Evolutionary conservation across 2,797 vertebrate genomes (phyloP).

Genomic region (Molossus alvarezi): DNA sequence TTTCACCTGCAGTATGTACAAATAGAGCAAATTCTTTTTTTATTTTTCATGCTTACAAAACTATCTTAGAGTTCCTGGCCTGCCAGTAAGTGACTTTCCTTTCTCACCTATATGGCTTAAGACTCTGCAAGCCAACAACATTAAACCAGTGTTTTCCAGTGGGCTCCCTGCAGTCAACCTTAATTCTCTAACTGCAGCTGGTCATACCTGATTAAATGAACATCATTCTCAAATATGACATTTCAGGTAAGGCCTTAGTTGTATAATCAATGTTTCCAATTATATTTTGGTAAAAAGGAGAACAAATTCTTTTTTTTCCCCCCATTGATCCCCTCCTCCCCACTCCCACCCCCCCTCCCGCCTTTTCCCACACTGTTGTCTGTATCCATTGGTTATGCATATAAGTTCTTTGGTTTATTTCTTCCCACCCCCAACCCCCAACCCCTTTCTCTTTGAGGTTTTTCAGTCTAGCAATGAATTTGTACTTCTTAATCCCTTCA

Average conservation of each 20-base stretch:
- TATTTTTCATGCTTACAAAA: not conserved
- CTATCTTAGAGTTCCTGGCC: not conserved
- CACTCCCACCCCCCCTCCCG: too few relatives aligned
- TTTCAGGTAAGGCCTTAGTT: not conserved
- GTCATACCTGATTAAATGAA: not conserved
- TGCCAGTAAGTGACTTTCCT: not conserved
- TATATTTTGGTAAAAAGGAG: not conserved
- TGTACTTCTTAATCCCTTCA: too few relatives aligned
- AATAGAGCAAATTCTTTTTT: not conserved
- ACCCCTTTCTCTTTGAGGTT: too few relatives aligned
- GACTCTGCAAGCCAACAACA: not conserved
- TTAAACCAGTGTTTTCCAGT: not conserved
- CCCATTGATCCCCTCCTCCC: too few relatives aligned
- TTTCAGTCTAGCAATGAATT: too few relatives aligned
- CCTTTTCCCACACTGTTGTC: too few relatives aligned
- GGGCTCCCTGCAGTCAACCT: not conserved
- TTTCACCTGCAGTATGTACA: not conserved
- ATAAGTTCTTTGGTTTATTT: too few relatives aligned
- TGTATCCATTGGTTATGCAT: too few relatives aligned
- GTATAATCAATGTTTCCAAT: not conserved
- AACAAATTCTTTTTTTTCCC: not conserved
- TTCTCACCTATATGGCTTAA: not conserved
- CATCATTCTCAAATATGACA: slow-evolving; percentile 3
- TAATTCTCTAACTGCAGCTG: slow-evolving; percentile 9
- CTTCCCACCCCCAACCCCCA: too few relatives aligned